These are phyloP conservation scores for Porites lobata DNA, from an alignment of 92 coral and sea anemone species.

Conservation along the genomic window DNA sequence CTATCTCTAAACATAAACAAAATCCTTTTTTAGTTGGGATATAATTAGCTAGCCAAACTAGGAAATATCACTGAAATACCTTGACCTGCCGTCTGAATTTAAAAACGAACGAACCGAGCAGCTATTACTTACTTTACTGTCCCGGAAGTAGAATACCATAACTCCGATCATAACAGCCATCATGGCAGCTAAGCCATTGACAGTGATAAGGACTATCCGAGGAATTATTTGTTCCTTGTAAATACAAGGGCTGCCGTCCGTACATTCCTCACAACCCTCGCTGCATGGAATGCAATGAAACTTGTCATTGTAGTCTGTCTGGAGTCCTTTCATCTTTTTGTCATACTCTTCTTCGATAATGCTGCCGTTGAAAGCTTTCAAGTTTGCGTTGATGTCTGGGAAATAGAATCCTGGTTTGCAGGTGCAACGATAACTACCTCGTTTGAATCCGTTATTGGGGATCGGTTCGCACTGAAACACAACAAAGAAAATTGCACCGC, in stretches of 20 bases:
- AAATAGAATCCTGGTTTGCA: constrained; percentile 90
- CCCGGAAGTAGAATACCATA: constrained; percentile 64
- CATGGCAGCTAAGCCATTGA: constrained; percentile 63
- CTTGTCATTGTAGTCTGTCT: constrained; percentile 53
- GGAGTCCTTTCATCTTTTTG: constrained; percentile 35
- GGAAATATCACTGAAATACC: not conserved
- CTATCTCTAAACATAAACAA: too few relatives aligned
- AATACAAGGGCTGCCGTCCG: constrained; percentile 79
- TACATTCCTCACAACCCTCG: constrained; percentile 90
- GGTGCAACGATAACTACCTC: constrained; percentile 91
- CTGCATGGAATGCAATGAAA: constrained; percentile 90
- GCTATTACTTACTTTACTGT: constrained; percentile 66
- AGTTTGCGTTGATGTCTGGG: constrained; percentile 53
- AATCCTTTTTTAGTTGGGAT: too few relatives aligned
- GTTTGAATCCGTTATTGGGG: constrained; percentile 86
- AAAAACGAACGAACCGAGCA: not conserved
- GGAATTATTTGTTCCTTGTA: constrained; percentile 52
- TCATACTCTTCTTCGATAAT: constrained; percentile 79
- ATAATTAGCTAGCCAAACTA: too few relatives aligned
- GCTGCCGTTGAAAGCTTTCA: constrained; percentile 85
- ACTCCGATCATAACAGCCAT: constrained; percentile 77
- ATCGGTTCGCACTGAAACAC: constrained; percentile 88
- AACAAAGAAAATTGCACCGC: not conserved
- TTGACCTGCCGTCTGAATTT: not conserved
- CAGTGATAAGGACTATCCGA: constrained; percentile 63